Conservation (phyloP, 1,140 invertebrate genomes). For the Harlomillsia oculata region DNA sequence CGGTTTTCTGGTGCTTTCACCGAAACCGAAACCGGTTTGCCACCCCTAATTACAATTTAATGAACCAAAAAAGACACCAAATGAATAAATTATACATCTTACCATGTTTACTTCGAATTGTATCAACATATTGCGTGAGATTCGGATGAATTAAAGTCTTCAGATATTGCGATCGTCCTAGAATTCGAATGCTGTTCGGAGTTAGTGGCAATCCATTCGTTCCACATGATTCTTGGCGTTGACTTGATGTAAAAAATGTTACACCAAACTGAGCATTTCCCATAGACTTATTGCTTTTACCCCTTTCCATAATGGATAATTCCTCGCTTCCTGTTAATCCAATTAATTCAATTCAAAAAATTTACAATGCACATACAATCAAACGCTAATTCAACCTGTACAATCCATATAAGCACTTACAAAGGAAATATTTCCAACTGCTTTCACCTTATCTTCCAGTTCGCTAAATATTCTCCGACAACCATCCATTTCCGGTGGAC, state of each 20-base stretch:
- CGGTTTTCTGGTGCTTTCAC: too few relatives aligned
- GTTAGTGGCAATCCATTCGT: slow-evolving; percentile 90
- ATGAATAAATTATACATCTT: slow-evolving; percentile 38
- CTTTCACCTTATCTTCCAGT: neutral
- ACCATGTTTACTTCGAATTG: slow-evolving; percentile 90
- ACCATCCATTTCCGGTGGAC: too few relatives aligned
- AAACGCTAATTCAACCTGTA: neutral
- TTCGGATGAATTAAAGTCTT: slow-evolving; percentile 68
- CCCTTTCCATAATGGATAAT: neutral
- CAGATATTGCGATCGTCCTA: slow-evolving; percentile 75
- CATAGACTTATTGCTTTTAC: neutral
- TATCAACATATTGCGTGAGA: slow-evolving; percentile 81
- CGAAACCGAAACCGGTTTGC: too few relatives aligned
- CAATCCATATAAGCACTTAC: neutral
- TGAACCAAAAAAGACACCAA: slow-evolving; percentile 24
- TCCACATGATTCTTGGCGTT: slow-evolving; percentile 84
- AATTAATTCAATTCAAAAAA: neutral
- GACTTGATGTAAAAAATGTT: slow-evolving; percentile 81
- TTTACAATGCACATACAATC: neutral
- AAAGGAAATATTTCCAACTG: neutral
- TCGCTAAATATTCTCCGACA: neutral
- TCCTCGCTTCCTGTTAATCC: neutral
- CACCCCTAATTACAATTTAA: neutral
- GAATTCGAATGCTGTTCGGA: slow-evolving; percentile 88
- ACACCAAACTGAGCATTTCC: slow-evolving; percentile 53